These are phyloP conservation scores for Pogona vitticeps DNA, from an alignment of 2,113 vertebrate species.

Conservation along the genomic window DNA sequence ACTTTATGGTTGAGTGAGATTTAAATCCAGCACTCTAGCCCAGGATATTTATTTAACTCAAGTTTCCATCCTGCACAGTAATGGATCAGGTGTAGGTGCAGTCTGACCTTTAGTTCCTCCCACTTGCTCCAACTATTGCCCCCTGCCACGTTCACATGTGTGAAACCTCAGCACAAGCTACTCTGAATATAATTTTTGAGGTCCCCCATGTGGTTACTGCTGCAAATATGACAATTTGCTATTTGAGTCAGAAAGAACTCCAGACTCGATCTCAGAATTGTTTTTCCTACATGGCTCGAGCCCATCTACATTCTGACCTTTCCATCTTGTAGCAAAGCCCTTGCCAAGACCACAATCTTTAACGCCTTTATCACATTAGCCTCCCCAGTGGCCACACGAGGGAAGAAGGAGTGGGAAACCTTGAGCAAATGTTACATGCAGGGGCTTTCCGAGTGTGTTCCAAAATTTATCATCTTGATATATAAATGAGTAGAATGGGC, in stretches of 20 bases:
- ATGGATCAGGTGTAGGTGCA: not conserved
- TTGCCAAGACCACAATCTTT: not conserved
- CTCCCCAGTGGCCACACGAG: not conserved
- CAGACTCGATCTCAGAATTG: not conserved
- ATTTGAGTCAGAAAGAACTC: slow-evolving; percentile 12
- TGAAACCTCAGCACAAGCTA: not conserved
- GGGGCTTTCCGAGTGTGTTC: not conserved
- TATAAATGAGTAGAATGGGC: not conserved
- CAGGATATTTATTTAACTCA: not conserved
- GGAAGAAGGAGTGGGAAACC: not conserved
- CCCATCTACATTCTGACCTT: not conserved
- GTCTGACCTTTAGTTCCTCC: not conserved
- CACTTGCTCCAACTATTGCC: not conserved
- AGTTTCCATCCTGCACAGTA: not conserved
- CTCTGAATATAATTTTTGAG: not conserved
- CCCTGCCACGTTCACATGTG: not conserved
- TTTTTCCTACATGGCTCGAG: not conserved
- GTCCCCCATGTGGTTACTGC: not conserved
- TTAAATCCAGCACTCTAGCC: not conserved
- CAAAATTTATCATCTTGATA: not conserved
- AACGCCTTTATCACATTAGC: not conserved
- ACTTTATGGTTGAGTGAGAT: not conserved
- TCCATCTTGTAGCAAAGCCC: not conserved
- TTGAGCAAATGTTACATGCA: too few species aligned
- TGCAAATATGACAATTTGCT: not conserved